Evolutionary conservation across 1,140 invertebrate genomes (phyloP).

Genomic region (Eupristina koningsbergeri): DNA sequence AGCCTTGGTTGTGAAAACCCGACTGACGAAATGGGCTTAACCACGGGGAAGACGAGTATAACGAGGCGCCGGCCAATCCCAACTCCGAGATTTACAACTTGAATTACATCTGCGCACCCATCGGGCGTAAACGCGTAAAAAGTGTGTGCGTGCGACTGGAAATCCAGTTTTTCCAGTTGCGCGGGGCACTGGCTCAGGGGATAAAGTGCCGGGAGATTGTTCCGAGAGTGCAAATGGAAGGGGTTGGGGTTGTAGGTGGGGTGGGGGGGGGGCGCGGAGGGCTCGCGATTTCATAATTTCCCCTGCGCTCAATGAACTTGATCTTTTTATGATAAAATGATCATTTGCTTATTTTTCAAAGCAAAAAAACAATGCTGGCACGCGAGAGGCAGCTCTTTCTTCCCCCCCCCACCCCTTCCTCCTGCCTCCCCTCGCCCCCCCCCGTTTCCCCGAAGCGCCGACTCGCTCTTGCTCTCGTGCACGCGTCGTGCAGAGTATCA

Average conservation of each 20-base stretch:
- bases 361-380: too few species aligned
- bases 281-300: slow-evolving; percentile 1
- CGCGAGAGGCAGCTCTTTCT: too few species aligned
- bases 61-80: not conserved
- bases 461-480: not conserved
- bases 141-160: not conserved
- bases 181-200: not conserved
- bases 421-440: too few species aligned
- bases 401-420: too few species aligned
- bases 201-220: slow-evolving; percentile 1
- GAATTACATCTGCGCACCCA: not conserved
- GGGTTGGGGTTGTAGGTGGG: not conserved
- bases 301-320: not conserved
- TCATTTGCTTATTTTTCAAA: not conserved
- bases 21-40: not conserved
- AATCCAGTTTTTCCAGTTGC: slow-evolving; percentile 19
- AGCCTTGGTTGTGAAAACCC: not conserved
- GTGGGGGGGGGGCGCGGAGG: not conserved
- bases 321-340: too few species aligned
- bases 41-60: not conserved
- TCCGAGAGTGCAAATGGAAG: not conserved
- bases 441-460: not conserved
- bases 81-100: not conserved
- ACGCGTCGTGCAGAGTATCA: too few species aligned
- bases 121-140: not conserved